Evolutionary conservation across 2,113 vertebrate species (phyloP), one percentile per base, ranked within the genome.

Genomic region (Eulemur macaco): DNA sequence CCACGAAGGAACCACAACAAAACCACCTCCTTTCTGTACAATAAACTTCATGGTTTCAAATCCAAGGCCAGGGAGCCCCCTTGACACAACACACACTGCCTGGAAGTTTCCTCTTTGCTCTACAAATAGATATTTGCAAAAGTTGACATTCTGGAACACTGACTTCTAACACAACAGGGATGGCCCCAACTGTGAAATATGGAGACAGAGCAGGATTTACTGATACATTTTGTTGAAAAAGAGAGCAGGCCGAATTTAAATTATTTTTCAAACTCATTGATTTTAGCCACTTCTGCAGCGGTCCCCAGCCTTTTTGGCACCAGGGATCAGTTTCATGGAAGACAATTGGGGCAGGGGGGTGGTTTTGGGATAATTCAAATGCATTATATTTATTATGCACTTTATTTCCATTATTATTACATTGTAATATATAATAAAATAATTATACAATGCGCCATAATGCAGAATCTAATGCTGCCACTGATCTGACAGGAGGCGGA

Each of bases 1-100:
- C 96, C 99, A 98, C 86, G 99, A 99, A n/a, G 99, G 96, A 29
- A 99, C 98, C 37, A 97, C 98, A 95, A 99, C 98, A 71, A 93
- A 97, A 3, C 98, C 98, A 15, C 99, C 99, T 85, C 99, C 99
- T 6, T 99, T 99, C 52, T 97, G n/a, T 0, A 98, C 98, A 76
- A 99, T 99, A 95, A 99, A 99, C 96, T 98, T 99, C 66, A 99
- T 98, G 0, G 99, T 99, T 98, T 99, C 99, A 92, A 99, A 98
- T n/a, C 99, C 99, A 95, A 99, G 98, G 5, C 99, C 99, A 45
- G 99, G 99, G n/a, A 99, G 98, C 0, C 99, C 99, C 34, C 99
- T 99, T 0, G 97, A 98, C 31, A 99, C 99, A 6, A 99, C 92
- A 18, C 99, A 99, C 89, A 99, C 98, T 91, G 97, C 97, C 95